A percentile compares a stretch with the other conserved stretches of the same genome.
These are phyloP conservation scores for Hormiphora californensis DNA, from an alignment of 37 sponge, comb jelly and placozoan species.

Conservation along the genomic window DNA sequence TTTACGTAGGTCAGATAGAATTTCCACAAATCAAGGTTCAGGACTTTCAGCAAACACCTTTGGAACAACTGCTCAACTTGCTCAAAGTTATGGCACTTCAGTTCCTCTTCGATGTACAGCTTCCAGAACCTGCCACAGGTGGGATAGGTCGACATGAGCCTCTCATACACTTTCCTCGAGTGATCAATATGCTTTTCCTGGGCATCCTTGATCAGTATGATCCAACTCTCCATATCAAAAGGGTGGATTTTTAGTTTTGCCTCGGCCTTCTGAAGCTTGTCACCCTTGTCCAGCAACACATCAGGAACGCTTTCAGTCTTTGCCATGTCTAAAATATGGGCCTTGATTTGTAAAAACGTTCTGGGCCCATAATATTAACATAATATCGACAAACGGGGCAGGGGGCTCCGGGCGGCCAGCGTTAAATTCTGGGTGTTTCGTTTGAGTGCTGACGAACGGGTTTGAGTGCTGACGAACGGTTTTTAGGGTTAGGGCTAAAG, in stretches of 20 bases:
- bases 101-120: constrained; percentile 89
- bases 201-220: constrained; percentile 81
- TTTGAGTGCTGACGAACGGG: no score
- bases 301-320: constrained; percentile 40
- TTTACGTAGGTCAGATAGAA: constrained; percentile 87
- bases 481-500: no score
- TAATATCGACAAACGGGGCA: no score
- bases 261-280: constrained; percentile 77
- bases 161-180: constrained; percentile 78
- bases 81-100: constrained; percentile 60
- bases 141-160: constrained; percentile 80
- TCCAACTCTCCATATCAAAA: constrained; percentile 89
- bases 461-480: no score
- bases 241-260: constrained; percentile 67
- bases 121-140: constrained; percentile 91
- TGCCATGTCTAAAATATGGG: no score
- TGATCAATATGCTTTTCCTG: constrained; percentile 57
- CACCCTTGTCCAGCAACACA: constrained; percentile 54
- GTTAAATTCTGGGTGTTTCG: no score
- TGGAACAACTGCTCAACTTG: constrained; percentile 75
- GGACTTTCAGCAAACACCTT: constrained; percentile 79
- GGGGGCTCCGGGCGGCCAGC: no score
- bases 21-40: constrained; percentile 89
- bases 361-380: no score
- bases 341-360: no score